Evolutionary conservation across 1,140 invertebrate genomes (phyloP).

Genomic region (Zaprionus kolodkinae): DNA sequence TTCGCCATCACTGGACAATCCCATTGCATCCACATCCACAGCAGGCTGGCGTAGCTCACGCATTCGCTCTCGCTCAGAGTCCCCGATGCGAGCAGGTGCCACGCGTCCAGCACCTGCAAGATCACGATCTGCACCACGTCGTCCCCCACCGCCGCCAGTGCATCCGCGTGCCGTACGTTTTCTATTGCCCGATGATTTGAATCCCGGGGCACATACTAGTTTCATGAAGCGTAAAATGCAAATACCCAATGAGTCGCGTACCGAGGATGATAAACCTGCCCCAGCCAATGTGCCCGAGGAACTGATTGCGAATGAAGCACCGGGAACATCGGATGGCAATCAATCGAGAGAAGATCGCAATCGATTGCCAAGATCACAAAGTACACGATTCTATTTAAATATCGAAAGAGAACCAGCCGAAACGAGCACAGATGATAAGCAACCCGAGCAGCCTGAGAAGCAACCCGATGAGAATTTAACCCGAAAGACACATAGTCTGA

Average conservation of each 20-base stretch:
- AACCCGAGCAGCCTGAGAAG: no score
- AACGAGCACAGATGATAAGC: background rate
- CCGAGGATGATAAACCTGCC: background rate
- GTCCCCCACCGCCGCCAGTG: background rate
- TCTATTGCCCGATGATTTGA: background rate
- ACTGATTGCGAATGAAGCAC: no score
- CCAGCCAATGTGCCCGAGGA: background rate
- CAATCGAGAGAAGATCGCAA: no score
- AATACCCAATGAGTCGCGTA: background rate
- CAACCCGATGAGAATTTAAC: no score
- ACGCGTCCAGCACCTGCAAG: background rate
- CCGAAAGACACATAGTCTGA: no score
- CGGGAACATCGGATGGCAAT: no score
- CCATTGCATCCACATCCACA: background rate
- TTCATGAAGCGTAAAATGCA: background rate
- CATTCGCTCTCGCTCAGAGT: background rate
- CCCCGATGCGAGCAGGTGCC: background rate
- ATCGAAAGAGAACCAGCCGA: background rate
- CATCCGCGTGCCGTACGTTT: background rate
- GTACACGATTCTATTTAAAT: no score
- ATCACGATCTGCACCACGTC: background rate
- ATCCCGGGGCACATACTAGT: background rate
- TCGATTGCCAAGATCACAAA: no score
- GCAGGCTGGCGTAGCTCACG: background rate
- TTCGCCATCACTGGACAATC: background rate